Evolutionary conservation across 2,888 invertebrate species (phyloP), one percentile per base, ranked within the genome.

Genomic region (Drosophila melanosoma): DNA sequence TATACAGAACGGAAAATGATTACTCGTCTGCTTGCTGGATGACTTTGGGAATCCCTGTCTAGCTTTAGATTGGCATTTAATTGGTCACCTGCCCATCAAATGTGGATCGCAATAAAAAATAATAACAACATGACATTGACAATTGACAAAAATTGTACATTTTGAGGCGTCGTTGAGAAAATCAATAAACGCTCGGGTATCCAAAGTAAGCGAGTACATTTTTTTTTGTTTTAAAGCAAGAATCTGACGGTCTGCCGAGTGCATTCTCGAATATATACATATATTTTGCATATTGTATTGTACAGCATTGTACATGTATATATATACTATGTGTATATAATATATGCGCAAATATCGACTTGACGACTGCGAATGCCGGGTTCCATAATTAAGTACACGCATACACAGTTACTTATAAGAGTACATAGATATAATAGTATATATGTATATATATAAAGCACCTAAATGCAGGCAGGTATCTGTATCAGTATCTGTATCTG

Each of bases 1-100:
- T 42, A 49, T 60, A 57, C 29, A n/a, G 20, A 69, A 29, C 26
- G 15, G 15, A 56, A 26, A 52, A 57, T 69, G 73, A 78, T 77
- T 81, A 77, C 52, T 65, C 33, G 77, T 59, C 77, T 68, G 48
- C 32, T 62, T 64, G n/a, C n/a, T 26, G 56, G 56, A 74, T 89
- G 87, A 84, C 89, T 82, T 65, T 74, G 90, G 90, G 85, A 90
- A 90, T 87, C 73, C 87, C 87, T 76, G 17, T 60, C 62, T 56
- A 78, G 85, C 80, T 89, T 89, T 73, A 57, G 59, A 56, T 70
- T 87, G 86, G 68, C 90, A 80, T 76, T 82, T 63, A 68, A 88
- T 83, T 76, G 89, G 64, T 38, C 57, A 70, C 58, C 56, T 56
- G 69, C 48, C 65, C 58, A 69, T 87, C 88, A 87, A 67, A 67